Evolutionary conservation across 2,113 vertebrate species (phyloP).

Genomic region (Pagrus major): DNA sequence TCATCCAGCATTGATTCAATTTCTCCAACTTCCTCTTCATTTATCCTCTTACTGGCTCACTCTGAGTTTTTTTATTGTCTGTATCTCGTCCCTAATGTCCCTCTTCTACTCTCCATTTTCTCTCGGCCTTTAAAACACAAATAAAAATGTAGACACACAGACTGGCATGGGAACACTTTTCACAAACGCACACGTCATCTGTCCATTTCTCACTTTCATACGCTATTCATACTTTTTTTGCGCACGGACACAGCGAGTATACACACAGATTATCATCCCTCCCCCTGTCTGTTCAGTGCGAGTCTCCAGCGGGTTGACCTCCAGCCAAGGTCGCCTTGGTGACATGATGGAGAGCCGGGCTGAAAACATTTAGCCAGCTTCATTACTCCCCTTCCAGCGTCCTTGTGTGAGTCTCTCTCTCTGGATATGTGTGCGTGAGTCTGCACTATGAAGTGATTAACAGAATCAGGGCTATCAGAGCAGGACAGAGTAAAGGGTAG

Average conservation of each 20-base stretch:
- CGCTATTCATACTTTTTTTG: constrained; percentile 7
- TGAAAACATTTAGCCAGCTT: constrained; percentile 72
- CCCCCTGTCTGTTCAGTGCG: background rate
- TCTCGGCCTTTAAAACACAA: constrained; percentile 12
- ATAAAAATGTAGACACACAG: constrained; percentile 11
- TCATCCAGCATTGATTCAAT: constrained; percentile 32
- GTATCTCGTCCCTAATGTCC: background rate
- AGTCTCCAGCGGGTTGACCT: constrained; percentile 56
- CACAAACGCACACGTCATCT: constrained; percentile 9
- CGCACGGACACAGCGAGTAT: background rate
- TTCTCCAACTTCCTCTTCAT: constrained; percentile 34
- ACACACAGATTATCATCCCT: background rate
- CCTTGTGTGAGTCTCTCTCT: constrained; percentile 1
- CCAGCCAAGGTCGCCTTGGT: constrained; percentile 65
- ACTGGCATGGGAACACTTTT: constrained; percentile 6
- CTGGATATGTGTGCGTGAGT: constrained; percentile 10
- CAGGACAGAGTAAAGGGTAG: constrained; percentile 20
- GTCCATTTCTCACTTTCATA: constrained; percentile 8
- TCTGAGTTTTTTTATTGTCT: constrained; percentile 19
- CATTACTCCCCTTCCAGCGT: constrained; percentile 60
- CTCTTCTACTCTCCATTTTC: background rate
- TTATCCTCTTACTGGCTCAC: constrained; percentile 1
- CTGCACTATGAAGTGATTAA: constrained; percentile 64
- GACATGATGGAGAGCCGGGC: constrained; percentile 74
- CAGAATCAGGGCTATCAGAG: constrained; percentile 55